These are phyloP conservation scores for Lampris incognitus DNA, from an alignment of 2,113 vertebrate species.

Conservation along the genomic window DNA sequence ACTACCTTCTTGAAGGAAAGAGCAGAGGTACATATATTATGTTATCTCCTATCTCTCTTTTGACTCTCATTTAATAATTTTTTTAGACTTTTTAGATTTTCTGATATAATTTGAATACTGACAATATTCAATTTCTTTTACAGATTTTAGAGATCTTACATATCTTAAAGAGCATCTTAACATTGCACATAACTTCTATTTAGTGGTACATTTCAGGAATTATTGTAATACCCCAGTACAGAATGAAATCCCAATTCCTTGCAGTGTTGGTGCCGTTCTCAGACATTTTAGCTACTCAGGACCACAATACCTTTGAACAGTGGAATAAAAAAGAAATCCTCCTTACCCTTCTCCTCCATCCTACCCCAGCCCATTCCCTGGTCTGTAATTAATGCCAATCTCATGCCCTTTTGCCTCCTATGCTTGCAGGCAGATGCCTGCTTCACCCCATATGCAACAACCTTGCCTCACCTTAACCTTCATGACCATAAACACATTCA, in stretches of 20 bases:
- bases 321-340: slow-evolving; percentile 34
- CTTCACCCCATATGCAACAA: slow-evolving; percentile 74
- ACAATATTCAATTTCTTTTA: too few relatives aligned
- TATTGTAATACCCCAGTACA: slow-evolving; percentile 3
- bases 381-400: slow-evolving; percentile 72
- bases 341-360: neutral
- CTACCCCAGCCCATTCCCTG: neutral
- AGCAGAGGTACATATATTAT: too few relatives aligned
- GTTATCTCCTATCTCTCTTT: too few relatives aligned
- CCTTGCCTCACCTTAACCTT: slow-evolving; percentile 82
- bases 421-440: slow-evolving; percentile 70
- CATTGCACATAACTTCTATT: too few relatives aligned
- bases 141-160: too few relatives aligned
- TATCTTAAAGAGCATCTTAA: too few relatives aligned
- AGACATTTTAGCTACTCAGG: neutral
- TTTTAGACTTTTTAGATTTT: too few relatives aligned
- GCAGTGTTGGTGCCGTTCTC: slow-evolving; percentile 31
- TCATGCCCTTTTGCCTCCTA: slow-evolving; percentile 76
- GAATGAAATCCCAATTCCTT: slow-evolving; percentile 49
- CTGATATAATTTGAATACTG: too few relatives aligned
- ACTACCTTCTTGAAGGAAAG: too few relatives aligned
- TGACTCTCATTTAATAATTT: too few relatives aligned
- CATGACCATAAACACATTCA: neutral
- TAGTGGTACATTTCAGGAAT: too few relatives aligned
- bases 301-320: slow-evolving; percentile 12